A percentile compares a stretch with the other conserved stretches of the same genome.
phyloP scores from a whole-genome alignment of 2,797 vertebrate genomes.

The Coranthus polyacanthus region DNA sequence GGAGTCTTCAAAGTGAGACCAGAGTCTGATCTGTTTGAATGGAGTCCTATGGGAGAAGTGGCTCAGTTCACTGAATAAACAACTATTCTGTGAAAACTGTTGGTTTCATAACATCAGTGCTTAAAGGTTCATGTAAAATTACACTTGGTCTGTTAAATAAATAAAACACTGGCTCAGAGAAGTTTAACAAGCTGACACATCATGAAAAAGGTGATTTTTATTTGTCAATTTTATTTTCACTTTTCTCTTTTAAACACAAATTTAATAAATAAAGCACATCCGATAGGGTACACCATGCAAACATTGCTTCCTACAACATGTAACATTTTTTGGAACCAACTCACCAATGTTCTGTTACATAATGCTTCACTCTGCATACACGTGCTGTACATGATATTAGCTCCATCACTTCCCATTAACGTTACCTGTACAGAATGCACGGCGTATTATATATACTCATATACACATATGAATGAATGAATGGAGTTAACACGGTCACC shows the following conservation, averaged over 20 bases:
- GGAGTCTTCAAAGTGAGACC: too few species aligned
- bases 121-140: too few species aligned
- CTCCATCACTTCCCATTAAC: constrained; percentile 41
- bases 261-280: constrained; percentile 92
- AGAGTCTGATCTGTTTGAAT: too few species aligned
- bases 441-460: constrained; percentile 56
- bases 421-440: constrained; percentile 69
- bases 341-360: constrained; percentile 54
- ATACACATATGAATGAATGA: constrained; percentile 62
- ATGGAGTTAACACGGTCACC: constrained; percentile 5
- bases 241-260: constrained; percentile 79
- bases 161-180: too few species aligned
- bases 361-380: constrained; percentile 44
- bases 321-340: constrained; percentile 64
- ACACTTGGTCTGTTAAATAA: too few species aligned
- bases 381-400: constrained; percentile 59
- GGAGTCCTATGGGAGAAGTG: too few species aligned
- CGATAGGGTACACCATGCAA: constrained; percentile 86
- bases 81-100: too few species aligned
- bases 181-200: constrained; percentile 24
- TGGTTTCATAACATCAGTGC: too few species aligned
- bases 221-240: constrained; percentile 76
- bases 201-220: constrained; percentile 39
- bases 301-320: constrained; percentile 82
- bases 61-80: too few species aligned